Evolutionary conservation across 2,113 vertebrate species (phyloP).

Genomic region (Pandion haliaetus): DNA sequence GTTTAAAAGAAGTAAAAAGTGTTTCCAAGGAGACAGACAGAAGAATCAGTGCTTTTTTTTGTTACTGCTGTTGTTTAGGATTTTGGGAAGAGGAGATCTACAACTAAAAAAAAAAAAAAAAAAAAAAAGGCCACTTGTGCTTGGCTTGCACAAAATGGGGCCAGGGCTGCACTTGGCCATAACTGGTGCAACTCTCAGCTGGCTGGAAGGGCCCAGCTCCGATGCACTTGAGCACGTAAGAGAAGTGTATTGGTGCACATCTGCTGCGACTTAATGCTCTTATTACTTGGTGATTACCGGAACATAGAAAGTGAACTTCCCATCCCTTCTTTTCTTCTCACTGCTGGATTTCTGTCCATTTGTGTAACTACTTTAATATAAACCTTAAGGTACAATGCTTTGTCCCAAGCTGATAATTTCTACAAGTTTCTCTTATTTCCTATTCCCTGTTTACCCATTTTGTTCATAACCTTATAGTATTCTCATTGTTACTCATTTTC

Average conservation of each 20-base stretch:
- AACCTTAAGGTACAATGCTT: background rate
- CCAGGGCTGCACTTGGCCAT: background rate
- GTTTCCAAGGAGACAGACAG: background rate
- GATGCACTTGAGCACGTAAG: background rate
- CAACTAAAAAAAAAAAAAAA: background rate
- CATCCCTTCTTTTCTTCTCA: background rate
- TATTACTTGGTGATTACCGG: background rate
- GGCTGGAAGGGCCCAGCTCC: background rate
- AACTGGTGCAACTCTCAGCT: background rate
- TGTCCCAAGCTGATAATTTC: background rate
- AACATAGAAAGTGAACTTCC: background rate
- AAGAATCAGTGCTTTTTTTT: background rate
- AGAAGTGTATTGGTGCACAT: background rate
- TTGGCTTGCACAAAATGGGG: background rate
- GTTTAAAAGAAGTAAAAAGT: background rate
- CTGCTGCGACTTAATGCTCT: background rate
- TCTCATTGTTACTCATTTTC: background rate
- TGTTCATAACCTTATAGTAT: background rate
- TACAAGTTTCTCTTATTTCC: background rate
- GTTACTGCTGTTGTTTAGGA: background rate
- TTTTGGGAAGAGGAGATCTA: background rate
- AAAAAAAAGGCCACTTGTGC: background rate
- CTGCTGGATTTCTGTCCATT: background rate
- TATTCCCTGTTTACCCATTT: background rate
- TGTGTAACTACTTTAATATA: background rate